A percentile compares a stretch with the other conserved stretches of the same genome.
These are phyloP conservation scores for Atherinomorus stipes DNA, from an alignment of 2,113 vertebrate species.

Conservation along the genomic window DNA sequence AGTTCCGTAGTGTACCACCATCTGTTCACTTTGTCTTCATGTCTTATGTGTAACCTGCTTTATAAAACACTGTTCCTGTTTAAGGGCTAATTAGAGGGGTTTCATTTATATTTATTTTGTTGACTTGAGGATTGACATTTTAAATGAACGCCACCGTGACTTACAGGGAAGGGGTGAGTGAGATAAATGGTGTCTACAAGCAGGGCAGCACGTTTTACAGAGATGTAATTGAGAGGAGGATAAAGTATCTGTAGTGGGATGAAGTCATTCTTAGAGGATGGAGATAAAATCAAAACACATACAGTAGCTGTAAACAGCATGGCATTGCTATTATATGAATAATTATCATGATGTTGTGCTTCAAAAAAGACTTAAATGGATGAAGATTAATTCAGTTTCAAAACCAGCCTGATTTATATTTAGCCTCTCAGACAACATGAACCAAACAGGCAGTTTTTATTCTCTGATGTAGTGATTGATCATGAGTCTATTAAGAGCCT, in stretches of 20 bases:
- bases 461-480: slow-evolving; percentile 22
- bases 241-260: not conserved
- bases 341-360: not conserved
- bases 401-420: not conserved
- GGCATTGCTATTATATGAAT: too few relatives aligned
- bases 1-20: too few relatives aligned
- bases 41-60: not conserved
- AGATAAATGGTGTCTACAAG: not conserved
- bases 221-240: not conserved
- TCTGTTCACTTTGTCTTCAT: not conserved
- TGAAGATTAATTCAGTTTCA: not conserved
- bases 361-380: not conserved
- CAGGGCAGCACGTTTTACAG: not conserved
- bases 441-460: not conserved
- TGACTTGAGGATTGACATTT: not conserved
- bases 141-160: not conserved
- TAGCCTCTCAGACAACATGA: too few relatives aligned
- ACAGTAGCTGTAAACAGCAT: not conserved
- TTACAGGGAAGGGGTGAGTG: not conserved
- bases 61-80: not conserved
- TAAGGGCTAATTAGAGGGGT: not conserved
- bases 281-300: not conserved
- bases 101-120: not conserved
- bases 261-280: not conserved
- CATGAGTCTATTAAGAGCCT: slow-evolving; percentile 25